A percentile compares a stretch with the other conserved stretches of the same genome.
These are phyloP conservation scores for Petrocephalus microphthalmus DNA, from an alignment of 2,113 vertebrate genomes.

Conservation along the genomic window DNA sequence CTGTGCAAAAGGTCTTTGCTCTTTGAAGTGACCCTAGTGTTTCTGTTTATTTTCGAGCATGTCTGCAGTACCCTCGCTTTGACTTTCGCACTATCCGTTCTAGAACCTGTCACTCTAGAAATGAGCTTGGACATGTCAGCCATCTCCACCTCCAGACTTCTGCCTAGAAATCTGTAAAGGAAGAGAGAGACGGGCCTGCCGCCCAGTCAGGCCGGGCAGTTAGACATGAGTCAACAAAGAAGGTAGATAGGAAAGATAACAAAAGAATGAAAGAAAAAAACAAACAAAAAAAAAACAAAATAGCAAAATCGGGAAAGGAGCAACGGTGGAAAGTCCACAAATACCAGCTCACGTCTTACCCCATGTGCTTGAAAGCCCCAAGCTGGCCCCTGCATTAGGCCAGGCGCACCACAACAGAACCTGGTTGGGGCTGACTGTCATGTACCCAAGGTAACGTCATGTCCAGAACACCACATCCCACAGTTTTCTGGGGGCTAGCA, in stretches of 20 bases:
- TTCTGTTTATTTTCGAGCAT: background rate
- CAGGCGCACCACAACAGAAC: conserved; percentile 65
- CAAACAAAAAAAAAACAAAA: conserved; percentile 18
- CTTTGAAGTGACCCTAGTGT: background rate
- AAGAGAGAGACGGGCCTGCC: conserved; percentile 66
- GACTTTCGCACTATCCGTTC: conserved; percentile 59
- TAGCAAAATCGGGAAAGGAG: conserved; percentile 49
- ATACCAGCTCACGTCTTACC: conserved; percentile 66
- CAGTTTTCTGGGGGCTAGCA: conserved; percentile 88
- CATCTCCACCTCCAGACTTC: conserved; percentile 70
- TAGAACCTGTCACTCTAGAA: conserved; percentile 65
- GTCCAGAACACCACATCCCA: conserved; percentile 90
- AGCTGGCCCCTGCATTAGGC: conserved; percentile 39
- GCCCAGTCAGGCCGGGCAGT: conserved; percentile 65
- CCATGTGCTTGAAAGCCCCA: conserved; percentile 53
- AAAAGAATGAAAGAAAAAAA: conserved; percentile 31
- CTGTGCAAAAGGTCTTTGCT: conserved; percentile 62
- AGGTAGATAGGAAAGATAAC: conserved; percentile 23
- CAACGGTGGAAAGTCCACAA: conserved; percentile 57
- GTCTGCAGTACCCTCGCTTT: background rate
- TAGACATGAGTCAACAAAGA: conserved; percentile 53
- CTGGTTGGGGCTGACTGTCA: conserved; percentile 99
- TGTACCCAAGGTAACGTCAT: conserved; percentile 99
- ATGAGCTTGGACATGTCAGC: conserved; percentile 72
- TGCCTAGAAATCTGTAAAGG: conserved; percentile 66